A percentile compares a stretch with the other conserved stretches of the same genome.
phyloP scores from a whole-genome alignment of 1,140 invertebrate species.

The Eulimnadia texana region DNA sequence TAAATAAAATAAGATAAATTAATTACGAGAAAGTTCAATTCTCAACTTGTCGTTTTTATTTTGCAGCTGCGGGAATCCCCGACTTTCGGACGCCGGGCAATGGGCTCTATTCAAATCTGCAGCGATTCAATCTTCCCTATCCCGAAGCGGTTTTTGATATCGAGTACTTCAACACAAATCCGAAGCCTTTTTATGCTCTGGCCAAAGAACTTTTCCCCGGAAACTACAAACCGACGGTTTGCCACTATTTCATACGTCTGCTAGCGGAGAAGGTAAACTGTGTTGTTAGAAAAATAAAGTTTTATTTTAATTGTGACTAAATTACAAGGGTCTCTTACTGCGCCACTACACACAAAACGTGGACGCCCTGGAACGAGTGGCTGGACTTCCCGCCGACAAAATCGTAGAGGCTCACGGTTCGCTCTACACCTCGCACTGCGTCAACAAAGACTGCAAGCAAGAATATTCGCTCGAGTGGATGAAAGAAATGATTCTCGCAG shows the following conservation, averaged over 20 bases:
- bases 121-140: slow-evolving; percentile 80
- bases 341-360: slow-evolving; percentile 58
- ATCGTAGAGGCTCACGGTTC: slow-evolving; percentile 88
- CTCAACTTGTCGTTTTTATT: slow-evolving; percentile 16
- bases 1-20: slow-evolving; percentile 28
- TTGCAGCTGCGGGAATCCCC: slow-evolving; percentile 81
- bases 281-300: slow-evolving; percentile 1
- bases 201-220: slow-evolving; percentile 76
- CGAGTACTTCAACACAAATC: slow-evolving; percentile 61
- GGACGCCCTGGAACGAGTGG: slow-evolving; percentile 75
- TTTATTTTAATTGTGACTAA: neutral
- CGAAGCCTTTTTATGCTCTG: slow-evolving; percentile 69
- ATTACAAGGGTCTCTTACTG: slow-evolving; percentile 41
- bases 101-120: slow-evolving; percentile 81
- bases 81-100: slow-evolving; percentile 81
- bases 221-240: slow-evolving; percentile 59
- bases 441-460: slow-evolving; percentile 44
- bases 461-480: slow-evolving; percentile 69
- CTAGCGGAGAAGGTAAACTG: slow-evolving; percentile 60
- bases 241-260: slow-evolving; percentile 70
- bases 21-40: neutral
- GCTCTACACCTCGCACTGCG: slow-evolving; percentile 75
- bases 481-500: slow-evolving; percentile 59
- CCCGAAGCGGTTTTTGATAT: slow-evolving; percentile 94
- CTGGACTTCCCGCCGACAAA: slow-evolving; percentile 70